Evolutionary conservation across 2,888 invertebrate genomes (phyloP).

Genomic region (Pollenia angustigena): DNA sequence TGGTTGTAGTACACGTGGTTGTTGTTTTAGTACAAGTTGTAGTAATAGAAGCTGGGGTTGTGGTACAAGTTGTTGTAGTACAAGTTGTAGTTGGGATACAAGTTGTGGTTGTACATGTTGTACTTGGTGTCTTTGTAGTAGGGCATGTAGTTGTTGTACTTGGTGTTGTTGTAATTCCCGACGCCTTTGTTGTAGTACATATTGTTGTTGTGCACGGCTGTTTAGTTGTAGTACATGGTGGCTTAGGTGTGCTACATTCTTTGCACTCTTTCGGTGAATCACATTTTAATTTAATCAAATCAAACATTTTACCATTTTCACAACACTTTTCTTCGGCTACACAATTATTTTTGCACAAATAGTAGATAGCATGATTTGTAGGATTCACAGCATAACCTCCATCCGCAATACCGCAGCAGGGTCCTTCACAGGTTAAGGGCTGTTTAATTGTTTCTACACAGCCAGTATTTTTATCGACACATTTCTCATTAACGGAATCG

Average conservation of each 20-base stretch:
- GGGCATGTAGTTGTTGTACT: background rate
- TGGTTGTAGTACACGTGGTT: conserved; percentile 1
- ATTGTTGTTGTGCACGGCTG: conserved; percentile 44
- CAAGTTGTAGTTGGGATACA: background rate
- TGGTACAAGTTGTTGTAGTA: conserved; percentile 28
- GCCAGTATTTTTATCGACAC: conserved; percentile 78
- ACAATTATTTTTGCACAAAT: conserved; percentile 63
- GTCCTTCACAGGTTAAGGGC: conserved; percentile 49
- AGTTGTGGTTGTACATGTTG: background rate
- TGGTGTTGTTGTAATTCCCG: too few relatives aligned
- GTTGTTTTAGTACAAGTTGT: conserved; percentile 20
- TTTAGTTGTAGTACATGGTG: conserved; percentile 33
- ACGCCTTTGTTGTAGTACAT: background rate
- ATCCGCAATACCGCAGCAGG: conserved; percentile 62
- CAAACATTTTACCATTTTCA: conserved; percentile 55
- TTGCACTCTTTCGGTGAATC: conserved; percentile 58
- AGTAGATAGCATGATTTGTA: conserved; percentile 67
- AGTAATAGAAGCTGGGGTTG: conserved; percentile 28
- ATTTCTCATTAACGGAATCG: conserved; percentile 76
- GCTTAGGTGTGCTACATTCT: conserved; percentile 7
- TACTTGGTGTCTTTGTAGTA: background rate
- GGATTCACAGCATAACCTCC: conserved; percentile 69
- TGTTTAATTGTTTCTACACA: conserved; percentile 75
- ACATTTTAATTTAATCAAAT: conserved; percentile 72
- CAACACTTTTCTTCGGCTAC: conserved; percentile 48